Evolutionary conservation across 1,140 invertebrate genomes (phyloP).

Genomic region (Drosophila baimaii): DNA sequence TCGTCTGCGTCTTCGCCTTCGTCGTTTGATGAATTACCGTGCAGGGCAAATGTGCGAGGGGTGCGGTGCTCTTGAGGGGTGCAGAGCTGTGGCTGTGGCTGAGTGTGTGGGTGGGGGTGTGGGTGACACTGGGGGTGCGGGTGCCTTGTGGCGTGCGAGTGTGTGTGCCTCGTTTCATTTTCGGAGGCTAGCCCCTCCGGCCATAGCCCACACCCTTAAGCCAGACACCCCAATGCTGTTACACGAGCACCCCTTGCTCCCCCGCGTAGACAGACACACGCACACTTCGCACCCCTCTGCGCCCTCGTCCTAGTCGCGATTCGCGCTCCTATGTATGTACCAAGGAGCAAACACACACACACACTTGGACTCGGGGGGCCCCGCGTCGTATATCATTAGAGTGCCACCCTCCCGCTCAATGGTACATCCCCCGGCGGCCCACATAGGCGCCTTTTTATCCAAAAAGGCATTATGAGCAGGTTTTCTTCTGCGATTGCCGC

Average conservation of each 20-base stretch:
- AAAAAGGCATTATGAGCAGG: conserved; percentile 75
- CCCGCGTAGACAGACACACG: conserved; percentile 41
- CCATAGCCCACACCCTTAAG: conserved; percentile 26
- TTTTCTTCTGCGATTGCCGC: conserved; percentile 64
- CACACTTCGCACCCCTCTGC: conserved; percentile 23
- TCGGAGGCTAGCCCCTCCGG: conserved; percentile 53
- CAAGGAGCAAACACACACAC: conserved; percentile 35
- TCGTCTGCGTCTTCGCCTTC: conserved; percentile 55
- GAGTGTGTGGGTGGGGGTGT: background rate
- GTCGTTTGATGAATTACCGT: conserved; percentile 82
- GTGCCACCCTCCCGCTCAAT: conserved; percentile 13
- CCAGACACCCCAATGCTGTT: conserved; percentile 57
- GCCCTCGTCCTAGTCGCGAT: conserved; percentile 36
- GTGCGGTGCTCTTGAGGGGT: conserved; percentile 51
- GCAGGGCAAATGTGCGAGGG: conserved; percentile 70
- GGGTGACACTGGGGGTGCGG: conserved; percentile 10
- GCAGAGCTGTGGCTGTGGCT: conserved; percentile 16
- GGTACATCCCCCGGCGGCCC: conserved; percentile 9
- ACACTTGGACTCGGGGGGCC: conserved; percentile 19
- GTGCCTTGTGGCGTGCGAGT: conserved; percentile 14
- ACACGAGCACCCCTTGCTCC: conserved; percentile 13
- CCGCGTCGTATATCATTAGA: conserved; percentile 74
- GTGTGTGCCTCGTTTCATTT: conserved; percentile 65
- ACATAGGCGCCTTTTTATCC: conserved; percentile 63
- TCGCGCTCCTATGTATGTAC: conserved; percentile 65